Conservation (phyloP, 2,797 vertebrate genomes). For the Ispidina picta region DNA sequence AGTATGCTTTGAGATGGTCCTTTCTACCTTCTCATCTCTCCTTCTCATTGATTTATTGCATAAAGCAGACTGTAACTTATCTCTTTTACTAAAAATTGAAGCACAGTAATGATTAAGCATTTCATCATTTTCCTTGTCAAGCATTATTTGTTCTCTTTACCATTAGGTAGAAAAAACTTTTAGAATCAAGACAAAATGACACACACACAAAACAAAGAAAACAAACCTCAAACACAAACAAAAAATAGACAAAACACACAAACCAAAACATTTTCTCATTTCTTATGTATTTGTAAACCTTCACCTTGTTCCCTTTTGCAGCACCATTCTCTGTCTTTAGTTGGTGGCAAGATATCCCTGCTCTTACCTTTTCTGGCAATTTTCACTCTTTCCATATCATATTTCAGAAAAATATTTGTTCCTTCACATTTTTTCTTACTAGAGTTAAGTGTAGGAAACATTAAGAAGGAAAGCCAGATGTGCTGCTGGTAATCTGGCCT, state of each 20-base stretch:
- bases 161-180: not conserved
- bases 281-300: not conserved
- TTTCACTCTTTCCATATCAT: not conserved
- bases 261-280: not conserved
- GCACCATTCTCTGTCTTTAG: not conserved
- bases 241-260: too few relatives aligned
- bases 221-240: too few relatives aligned
- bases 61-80: slow-evolving; percentile 34
- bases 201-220: too few relatives aligned
- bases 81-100: slow-evolving; percentile 19
- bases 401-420: not conserved
- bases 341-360: not conserved
- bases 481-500: not conserved
- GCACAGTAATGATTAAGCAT: not conserved
- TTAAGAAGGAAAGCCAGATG: slow-evolving; percentile 24
- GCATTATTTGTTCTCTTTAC: slow-evolving; percentile 39
- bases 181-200: too few relatives aligned
- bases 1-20: not conserved
- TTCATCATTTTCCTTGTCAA: slow-evolving; percentile 25
- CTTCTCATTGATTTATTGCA: slow-evolving; percentile 27
- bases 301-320: not conserved
- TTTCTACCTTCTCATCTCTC: not conserved
- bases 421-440: slow-evolving; percentile 9
- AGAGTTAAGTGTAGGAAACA: slow-evolving; percentile 4
- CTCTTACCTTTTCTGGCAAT: not conserved